Evolutionary conservation across 2,113 vertebrate species (phyloP).

Genomic region (human): DNA sequence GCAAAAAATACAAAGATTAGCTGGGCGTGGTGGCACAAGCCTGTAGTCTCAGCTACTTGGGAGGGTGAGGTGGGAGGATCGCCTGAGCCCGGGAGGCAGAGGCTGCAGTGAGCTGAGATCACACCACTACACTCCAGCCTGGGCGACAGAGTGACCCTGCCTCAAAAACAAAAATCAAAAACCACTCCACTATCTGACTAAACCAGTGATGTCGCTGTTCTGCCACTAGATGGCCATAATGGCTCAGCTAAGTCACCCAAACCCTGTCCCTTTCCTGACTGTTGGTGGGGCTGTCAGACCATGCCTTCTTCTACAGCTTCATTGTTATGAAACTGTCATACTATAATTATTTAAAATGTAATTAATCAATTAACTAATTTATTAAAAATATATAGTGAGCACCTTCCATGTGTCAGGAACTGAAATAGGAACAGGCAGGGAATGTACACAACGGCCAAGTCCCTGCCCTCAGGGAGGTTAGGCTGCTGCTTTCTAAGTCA

Average conservation of each 20-base stretch:
- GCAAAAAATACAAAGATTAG: too few relatives aligned
- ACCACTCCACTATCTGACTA: background rate
- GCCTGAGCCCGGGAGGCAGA: too few relatives aligned
- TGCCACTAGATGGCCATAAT: conserved; percentile 65
- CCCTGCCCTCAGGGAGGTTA: background rate
- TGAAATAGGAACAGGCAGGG: background rate
- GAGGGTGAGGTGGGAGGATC: too few relatives aligned
- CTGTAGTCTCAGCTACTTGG: too few relatives aligned
- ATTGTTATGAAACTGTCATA: background rate
- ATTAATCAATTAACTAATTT: background rate
- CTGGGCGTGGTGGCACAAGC: too few relatives aligned
- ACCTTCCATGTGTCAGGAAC: background rate
- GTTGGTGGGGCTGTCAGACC: too few relatives aligned
- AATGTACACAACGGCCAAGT: background rate
- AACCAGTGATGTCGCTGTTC: background rate
- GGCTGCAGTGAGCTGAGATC: too few relatives aligned
- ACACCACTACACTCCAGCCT: too few relatives aligned
- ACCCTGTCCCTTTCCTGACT: background rate
- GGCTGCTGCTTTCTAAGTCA: background rate
- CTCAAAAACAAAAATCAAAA: background rate
- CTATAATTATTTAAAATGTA: background rate
- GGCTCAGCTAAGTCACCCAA: conserved; percentile 12
- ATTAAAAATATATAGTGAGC: background rate
- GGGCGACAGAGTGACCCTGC: too few relatives aligned
- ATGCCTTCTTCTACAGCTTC: background rate